phyloP scores from a whole-genome alignment of 2,113 vertebrate genomes.

The Corvus hawaiiensis region DNA sequence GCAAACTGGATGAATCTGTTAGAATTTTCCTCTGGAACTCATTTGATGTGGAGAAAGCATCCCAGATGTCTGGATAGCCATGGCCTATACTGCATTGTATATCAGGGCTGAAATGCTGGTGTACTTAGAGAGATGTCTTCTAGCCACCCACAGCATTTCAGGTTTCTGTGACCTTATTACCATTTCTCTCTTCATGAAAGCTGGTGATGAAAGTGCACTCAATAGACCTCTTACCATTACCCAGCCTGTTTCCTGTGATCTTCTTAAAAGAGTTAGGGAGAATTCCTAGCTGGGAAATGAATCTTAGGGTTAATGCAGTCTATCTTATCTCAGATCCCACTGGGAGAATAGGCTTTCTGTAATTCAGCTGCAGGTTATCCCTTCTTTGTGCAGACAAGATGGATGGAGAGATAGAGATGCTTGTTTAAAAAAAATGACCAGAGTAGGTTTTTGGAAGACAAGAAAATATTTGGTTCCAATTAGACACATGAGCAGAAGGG shows the following conservation, averaged over 20 bases:
- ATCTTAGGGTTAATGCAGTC: slow-evolving; percentile 68
- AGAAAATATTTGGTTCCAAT: background rate
- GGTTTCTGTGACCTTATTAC: slow-evolving; percentile 34
- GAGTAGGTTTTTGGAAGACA: background rate
- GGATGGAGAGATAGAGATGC: slow-evolving; percentile 24
- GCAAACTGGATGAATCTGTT: background rate
- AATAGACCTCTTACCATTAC: slow-evolving; percentile 61
- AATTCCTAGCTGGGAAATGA: slow-evolving; percentile 68
- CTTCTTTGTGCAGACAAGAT: slow-evolving; percentile 44
- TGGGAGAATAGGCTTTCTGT: slow-evolving; percentile 66
- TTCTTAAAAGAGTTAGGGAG: slow-evolving; percentile 51
- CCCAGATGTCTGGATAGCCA: background rate
- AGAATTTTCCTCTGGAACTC: background rate
- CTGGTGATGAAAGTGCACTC: slow-evolving; percentile 60
- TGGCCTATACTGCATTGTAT: background rate
- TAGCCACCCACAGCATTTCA: slow-evolving; percentile 16
- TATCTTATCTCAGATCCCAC: slow-evolving; percentile 65
- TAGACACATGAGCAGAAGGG: background rate
- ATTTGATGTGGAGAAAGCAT: background rate
- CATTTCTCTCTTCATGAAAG: slow-evolving; percentile 48
- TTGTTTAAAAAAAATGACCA: background rate
- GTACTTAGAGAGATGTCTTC: slow-evolving; percentile 2
- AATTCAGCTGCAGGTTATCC: slow-evolving; percentile 58
- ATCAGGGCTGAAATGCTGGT: background rate
- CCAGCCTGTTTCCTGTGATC: slow-evolving; percentile 59